phyloP scores from a whole-genome alignment of 2,797 vertebrate species.

The Sitta carolinensis region DNA sequence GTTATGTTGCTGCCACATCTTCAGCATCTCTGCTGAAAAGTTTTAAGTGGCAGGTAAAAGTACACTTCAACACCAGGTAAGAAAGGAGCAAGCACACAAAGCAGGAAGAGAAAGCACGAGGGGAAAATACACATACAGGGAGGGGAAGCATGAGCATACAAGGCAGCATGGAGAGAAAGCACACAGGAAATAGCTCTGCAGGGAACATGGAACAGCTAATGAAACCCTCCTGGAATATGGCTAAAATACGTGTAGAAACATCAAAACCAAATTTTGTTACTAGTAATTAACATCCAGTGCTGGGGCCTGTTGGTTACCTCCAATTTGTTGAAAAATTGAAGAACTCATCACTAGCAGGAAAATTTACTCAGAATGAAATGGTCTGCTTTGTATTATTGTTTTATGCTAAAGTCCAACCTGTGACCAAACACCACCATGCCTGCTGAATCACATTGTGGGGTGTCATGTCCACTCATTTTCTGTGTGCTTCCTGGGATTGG shows the following conservation, averaged over 20 bases:
- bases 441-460: no score
- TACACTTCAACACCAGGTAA: neutral
- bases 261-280: neutral
- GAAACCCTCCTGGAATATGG: neutral
- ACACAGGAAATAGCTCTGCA: neutral
- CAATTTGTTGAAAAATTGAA: neutral
- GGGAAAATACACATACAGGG: accelerated
- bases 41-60: constrained; percentile 23
- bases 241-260: neutral
- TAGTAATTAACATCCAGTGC: neutral
- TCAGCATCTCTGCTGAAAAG: neutral
- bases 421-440: no score
- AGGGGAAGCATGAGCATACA: neutral
- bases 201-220: neutral
- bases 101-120: neutral
- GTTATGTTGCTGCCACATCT: neutral
- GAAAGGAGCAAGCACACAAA: neutral
- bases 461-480: no score
- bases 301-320: neutral
- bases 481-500: no score
- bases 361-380: accelerated
- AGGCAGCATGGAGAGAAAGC: neutral
- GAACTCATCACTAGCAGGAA: neutral
- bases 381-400: neutral
- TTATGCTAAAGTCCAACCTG: neutral